Evolutionary conservation across 2,797 vertebrate species (phyloP).

Genomic region (Hydrocynus forskahlii): DNA sequence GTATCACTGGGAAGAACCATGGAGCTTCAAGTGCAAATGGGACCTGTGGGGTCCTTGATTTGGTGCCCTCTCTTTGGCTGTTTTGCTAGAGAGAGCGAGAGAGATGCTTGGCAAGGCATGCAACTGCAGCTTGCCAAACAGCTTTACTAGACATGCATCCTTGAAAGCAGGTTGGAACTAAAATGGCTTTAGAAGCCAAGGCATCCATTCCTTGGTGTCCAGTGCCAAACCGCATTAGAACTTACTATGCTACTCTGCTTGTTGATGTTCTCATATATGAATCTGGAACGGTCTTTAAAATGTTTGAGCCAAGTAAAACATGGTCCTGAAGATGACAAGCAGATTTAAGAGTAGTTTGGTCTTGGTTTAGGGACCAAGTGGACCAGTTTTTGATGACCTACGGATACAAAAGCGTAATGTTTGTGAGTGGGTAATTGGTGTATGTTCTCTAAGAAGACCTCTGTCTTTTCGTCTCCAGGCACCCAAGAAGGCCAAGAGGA

Average conservation of each 20-base stretch:
- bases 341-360: not conserved
- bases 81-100: slow-evolving; percentile 8
- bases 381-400: not conserved
- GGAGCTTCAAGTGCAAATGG: not conserved
- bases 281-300: not conserved
- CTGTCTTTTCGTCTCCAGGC: slow-evolving; percentile 72
- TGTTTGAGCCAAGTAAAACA: not conserved
- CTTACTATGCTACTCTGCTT: not conserved
- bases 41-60: not conserved
- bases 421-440: not conserved
- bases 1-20: not conserved
- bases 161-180: not conserved
- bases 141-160: slow-evolving; percentile 18
- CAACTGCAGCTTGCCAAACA: not conserved
- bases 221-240: not conserved
- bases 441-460: slow-evolving; percentile 16
- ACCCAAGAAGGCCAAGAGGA: slow-evolving; percentile 95
- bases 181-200: slow-evolving; percentile 1
- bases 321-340: not conserved
- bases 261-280: not conserved
- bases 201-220: not conserved
- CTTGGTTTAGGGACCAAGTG: not conserved
- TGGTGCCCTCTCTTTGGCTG: not conserved
- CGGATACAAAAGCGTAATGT: not conserved
- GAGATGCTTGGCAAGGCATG: not conserved